Conservation (phyloP, 1,140 invertebrate genomes). For the Caenorhabditis tropicalis region DNA sequence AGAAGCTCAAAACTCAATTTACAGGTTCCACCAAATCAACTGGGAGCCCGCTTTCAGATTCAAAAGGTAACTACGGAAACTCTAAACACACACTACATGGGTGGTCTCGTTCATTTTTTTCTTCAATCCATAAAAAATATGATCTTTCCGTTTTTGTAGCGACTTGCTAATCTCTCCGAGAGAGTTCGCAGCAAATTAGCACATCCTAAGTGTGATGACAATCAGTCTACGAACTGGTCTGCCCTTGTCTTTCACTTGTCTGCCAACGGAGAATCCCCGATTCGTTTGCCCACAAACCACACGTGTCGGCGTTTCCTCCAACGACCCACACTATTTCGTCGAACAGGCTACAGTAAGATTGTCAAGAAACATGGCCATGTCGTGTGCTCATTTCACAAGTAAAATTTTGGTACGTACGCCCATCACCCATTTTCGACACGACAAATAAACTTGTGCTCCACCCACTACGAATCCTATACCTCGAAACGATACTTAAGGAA, state of each 20-base stretch:
- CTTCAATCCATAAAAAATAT: neutral
- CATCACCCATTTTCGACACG: slow-evolving; percentile 22
- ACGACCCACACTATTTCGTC: neutral
- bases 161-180: neutral
- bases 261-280: neutral
- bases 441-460: slow-evolving; percentile 28
- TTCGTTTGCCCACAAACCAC: slow-evolving; percentile 32
- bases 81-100: neutral
- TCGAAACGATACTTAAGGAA: slow-evolving; percentile 24
- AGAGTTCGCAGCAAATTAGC: neutral
- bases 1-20: too few species aligned
- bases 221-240: slow-evolving; percentile 8
- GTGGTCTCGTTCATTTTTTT: neutral
- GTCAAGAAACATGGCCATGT: slow-evolving; percentile 11
- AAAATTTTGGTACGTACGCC: slow-evolving; percentile 24
- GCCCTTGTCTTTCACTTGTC: neutral
- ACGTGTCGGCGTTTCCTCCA: neutral
- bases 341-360: neutral
- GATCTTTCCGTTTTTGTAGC: neutral
- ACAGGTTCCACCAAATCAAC: too few species aligned
- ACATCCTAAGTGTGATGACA: neutral
- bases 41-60: too few species aligned
- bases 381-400: slow-evolving; percentile 37
- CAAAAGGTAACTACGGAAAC: neutral
- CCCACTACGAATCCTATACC: slow-evolving; percentile 10